phyloP scores from a whole-genome alignment of 92 coral and sea anemone species.

The Scolanthus callimorphus region DNA sequence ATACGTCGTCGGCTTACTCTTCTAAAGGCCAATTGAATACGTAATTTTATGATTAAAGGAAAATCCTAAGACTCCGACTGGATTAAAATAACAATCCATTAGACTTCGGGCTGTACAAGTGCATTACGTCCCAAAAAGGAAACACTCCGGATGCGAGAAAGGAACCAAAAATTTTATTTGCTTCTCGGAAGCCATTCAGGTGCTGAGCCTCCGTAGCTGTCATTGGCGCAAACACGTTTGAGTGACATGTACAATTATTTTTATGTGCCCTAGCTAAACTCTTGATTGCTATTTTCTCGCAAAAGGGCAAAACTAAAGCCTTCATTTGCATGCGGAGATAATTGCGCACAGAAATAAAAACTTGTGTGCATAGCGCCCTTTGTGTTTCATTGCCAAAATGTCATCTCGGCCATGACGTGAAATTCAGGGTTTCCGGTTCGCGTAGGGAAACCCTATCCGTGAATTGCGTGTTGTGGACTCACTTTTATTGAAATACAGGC shows the following conservation, averaged over 20 bases:
- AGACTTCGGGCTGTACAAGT: too few species aligned
- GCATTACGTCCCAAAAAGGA: too few species aligned
- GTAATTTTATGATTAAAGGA: not conserved
- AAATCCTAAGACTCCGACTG: not conserved
- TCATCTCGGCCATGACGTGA: not conserved
- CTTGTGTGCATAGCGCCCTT: not conserved
- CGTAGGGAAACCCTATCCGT: not conserved
- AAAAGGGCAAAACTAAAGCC: not conserved
- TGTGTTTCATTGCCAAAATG: not conserved
- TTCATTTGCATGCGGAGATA: not conserved
- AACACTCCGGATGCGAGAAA: not conserved
- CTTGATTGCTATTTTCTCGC: not conserved
- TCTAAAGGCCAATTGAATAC: not conserved
- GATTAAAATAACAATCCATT: too few species aligned
- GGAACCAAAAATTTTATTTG: not conserved
- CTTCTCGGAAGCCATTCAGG: slow-evolving; percentile 1
- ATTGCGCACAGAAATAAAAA: not conserved
- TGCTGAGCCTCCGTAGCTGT: not conserved
- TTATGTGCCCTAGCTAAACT: not conserved
- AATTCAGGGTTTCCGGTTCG: not conserved
- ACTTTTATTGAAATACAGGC: not conserved
- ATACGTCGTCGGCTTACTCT: not conserved
- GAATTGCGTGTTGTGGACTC: not conserved
- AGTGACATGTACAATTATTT: not conserved
- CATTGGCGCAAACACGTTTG: not conserved